phyloP scores from a whole-genome alignment of 2,113 vertebrate genomes.

The Urocynchramus pylzowi region DNA sequence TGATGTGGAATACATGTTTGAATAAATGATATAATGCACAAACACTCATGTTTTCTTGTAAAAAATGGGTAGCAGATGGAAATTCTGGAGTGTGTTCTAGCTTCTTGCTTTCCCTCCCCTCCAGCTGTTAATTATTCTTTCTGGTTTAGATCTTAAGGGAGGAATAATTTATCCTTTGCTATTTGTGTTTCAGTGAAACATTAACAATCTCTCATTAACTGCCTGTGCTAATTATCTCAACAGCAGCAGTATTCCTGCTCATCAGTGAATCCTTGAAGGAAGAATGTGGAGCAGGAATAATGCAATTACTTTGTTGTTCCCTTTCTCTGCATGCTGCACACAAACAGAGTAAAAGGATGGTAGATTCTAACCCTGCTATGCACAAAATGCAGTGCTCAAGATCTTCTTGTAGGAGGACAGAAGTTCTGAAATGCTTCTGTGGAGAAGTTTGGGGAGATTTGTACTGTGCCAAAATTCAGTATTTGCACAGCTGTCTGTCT shows the following conservation, averaged over 20 bases:
- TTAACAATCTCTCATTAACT: constrained; percentile 38
- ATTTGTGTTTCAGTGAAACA: constrained; percentile 22
- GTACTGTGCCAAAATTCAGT: not conserved
- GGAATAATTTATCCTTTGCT: constrained; percentile 38
- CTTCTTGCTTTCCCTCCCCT: not conserved
- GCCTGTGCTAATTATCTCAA: constrained; percentile 23
- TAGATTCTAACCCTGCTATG: not conserved
- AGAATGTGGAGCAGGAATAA: not conserved
- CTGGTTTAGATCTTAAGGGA: constrained; percentile 19
- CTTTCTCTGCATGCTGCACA: not conserved
- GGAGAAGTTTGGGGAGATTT: not conserved
- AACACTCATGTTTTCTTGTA: not conserved
- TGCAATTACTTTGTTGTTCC: not conserved
- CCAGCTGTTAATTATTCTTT: constrained; percentile 40
- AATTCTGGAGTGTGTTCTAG: not conserved
- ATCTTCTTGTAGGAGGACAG: not conserved
- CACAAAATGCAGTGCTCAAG: not conserved
- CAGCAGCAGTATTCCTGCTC: not conserved
- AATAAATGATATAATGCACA: not conserved
- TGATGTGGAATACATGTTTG: not conserved
- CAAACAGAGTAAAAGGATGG: not conserved
- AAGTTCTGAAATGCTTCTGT: not conserved
- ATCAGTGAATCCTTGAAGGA: not conserved
- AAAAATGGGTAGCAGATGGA: not conserved
- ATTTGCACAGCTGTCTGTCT: not conserved